These are phyloP conservation scores for Parazoanthus darwini DNA, from an alignment of 92 coral and sea anemone species.

Conservation along the genomic window DNA sequence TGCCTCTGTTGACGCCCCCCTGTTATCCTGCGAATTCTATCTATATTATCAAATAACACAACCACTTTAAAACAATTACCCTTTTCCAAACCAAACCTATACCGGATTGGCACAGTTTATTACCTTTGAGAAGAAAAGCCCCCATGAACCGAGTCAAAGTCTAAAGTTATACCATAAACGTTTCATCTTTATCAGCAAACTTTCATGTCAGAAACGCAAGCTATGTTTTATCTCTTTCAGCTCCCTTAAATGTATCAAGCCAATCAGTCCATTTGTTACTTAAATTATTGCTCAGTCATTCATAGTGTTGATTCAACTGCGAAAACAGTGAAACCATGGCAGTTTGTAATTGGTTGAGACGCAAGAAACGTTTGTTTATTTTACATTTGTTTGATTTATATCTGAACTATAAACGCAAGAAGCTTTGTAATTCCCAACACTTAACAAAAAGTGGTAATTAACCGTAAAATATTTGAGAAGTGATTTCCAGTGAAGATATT, in stretches of 20 bases:
- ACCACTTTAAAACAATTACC: too few relatives aligned
- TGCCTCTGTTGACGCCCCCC: too few relatives aligned
- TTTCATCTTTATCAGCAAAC: too few relatives aligned
- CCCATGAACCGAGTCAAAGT: too few relatives aligned
- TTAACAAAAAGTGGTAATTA: constrained; percentile 2
- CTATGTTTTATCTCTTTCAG: not conserved
- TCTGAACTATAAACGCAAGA: not conserved
- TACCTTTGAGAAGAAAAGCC: too few relatives aligned
- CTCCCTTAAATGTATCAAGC: not conserved
- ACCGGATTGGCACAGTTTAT: too few relatives aligned
- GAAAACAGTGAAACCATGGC: constrained; percentile 39
- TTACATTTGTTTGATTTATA: not conserved
- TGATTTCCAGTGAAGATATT: not conserved
- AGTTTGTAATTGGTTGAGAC: constrained; percentile 9
- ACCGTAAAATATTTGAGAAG: not conserved
- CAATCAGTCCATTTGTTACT: not conserved
- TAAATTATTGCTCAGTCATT: not conserved
- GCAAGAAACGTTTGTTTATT: not conserved
- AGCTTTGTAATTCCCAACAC: not conserved
- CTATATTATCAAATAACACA: too few relatives aligned
- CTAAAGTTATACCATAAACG: too few relatives aligned
- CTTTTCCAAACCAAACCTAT: too few relatives aligned
- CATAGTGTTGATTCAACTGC: constrained; percentile 24
- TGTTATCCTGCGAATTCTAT: too few relatives aligned
- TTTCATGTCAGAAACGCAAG: not conserved